Conservation (phyloP, 2,888 invertebrate species). For the Nezara viridula region DNA sequence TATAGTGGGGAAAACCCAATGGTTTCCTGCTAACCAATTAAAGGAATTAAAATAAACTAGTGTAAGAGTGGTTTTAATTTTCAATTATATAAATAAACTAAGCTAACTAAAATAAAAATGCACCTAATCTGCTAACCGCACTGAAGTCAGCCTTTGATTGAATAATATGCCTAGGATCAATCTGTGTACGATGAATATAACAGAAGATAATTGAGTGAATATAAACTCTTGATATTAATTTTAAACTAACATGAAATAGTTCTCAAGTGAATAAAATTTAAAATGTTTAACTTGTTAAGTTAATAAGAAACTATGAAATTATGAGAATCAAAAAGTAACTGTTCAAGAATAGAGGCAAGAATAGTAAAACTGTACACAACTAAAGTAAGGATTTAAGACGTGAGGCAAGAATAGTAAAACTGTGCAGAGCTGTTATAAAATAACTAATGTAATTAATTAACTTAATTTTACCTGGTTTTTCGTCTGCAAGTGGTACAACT, state of each 20-base stretch:
- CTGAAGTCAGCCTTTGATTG: not conserved
- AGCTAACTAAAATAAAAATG: not conserved
- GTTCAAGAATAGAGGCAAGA: too few relatives aligned
- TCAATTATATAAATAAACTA: not conserved
- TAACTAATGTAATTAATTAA: too few relatives aligned
- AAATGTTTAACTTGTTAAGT: not conserved
- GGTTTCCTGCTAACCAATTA: not conserved
- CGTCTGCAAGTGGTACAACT: not conserved
- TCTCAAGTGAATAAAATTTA: not conserved
- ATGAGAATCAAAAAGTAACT: not conserved
- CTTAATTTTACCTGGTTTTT: not conserved
- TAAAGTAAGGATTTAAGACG: too few relatives aligned
- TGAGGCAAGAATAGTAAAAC: too few relatives aligned
- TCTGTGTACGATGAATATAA: not conserved
- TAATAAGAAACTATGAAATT: not conserved
- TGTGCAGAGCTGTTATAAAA: too few relatives aligned
- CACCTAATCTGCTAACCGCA: not conserved
- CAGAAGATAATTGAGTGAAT: not conserved
- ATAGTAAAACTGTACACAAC: too few relatives aligned
- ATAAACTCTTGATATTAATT: not conserved
- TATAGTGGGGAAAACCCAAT: not conserved
- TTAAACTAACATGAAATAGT: not conserved
- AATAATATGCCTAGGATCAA: not conserved
- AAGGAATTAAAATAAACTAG: too few relatives aligned
- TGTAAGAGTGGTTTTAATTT: too few relatives aligned